Conservation (phyloP, 2,888 invertebrate genomes). For the Athalia rosae region DNA sequence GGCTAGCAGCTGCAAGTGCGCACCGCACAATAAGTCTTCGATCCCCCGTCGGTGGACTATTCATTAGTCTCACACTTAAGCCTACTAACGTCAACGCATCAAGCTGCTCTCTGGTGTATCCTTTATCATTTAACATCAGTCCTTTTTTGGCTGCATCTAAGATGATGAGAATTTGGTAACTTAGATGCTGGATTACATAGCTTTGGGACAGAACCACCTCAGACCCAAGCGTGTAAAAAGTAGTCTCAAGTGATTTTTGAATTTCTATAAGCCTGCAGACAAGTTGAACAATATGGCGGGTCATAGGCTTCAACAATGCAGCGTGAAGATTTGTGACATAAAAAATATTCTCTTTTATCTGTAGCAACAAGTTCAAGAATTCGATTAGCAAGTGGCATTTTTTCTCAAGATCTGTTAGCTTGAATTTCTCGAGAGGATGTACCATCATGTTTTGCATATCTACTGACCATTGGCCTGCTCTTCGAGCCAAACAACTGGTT, state of each 20-base stretch:
- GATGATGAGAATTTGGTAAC: slow-evolving; percentile 83
- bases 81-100: slow-evolving; percentile 67
- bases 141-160: slow-evolving; percentile 79
- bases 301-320: slow-evolving; percentile 84
- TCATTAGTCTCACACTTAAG: slow-evolving; percentile 65
- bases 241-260: slow-evolving; percentile 84
- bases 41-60: slow-evolving; percentile 77
- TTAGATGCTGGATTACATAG: slow-evolving; percentile 87
- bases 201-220: slow-evolving; percentile 84
- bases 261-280: slow-evolving; percentile 89
- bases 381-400: slow-evolving; percentile 77
- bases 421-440: slow-evolving; percentile 77
- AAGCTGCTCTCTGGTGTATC: slow-evolving; percentile 65
- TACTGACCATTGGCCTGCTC: slow-evolving; percentile 72
- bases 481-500: slow-evolving; percentile 75
- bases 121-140: slow-evolving; percentile 64
- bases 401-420: slow-evolving; percentile 69
- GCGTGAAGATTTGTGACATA: slow-evolving; percentile 83
- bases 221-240: slow-evolving; percentile 81
- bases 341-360: slow-evolving; percentile 74
- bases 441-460: slow-evolving; percentile 76
- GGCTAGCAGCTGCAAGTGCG: slow-evolving; percentile 79
- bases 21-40: slow-evolving; percentile 81
- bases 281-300: slow-evolving; percentile 83
- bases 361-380: slow-evolving; percentile 71